Base-by-base conservation (phyloP, 2,888 invertebrate species). In the Punctoribates punctum region DNA sequence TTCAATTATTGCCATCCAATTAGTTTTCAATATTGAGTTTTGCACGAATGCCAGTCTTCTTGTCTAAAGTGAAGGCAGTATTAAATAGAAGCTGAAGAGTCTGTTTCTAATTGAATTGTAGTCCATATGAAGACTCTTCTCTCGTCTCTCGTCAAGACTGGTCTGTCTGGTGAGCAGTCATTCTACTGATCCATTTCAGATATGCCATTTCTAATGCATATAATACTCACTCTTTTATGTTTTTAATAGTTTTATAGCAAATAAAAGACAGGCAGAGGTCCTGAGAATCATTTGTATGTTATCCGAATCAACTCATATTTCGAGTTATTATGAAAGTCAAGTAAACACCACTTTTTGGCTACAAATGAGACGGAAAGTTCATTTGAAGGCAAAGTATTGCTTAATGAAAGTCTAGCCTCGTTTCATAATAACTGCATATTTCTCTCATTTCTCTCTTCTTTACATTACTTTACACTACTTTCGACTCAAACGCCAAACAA, bases 291-390 rank as follows among this genome's bases (percentile, higher is more conserved):
- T 34, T 34, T 34, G 34, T 34, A 34, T 34, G 34, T 34, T 34
- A 34, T 34, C 34, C 34, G 54, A 54, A 8, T 54, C 20, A 20
- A 54, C n/a, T 54, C n/a, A 17, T 54, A n/a, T 54, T 54, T 17
- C 54, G 54, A 20, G 17, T 51, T 62, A 15, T 62, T 13, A 62
- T 29, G 13, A 25, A 62, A 27, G 27, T 62, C 15, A 62, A 62
- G 62, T 20, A 4, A 51, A 51, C 3, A 51, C 51, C 51, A 51
- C 51, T 51, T 3, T 51, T 51, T 51, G 20, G n/a, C 23, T 60
- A 60, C 62, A 62, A 62, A 62, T 62, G 62, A 62, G 62, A 62
- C 62, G 62, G 62, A 62, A 62, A 62, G 62, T 62, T 62, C n/a
- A 51, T 51, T 20, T 51, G 20, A n/a, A 51, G 17, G 20, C n/a